These are phyloP conservation scores for Drosophila peninsularis DNA, from an alignment of 2,888 invertebrate species.

Conservation along the genomic window DNA sequence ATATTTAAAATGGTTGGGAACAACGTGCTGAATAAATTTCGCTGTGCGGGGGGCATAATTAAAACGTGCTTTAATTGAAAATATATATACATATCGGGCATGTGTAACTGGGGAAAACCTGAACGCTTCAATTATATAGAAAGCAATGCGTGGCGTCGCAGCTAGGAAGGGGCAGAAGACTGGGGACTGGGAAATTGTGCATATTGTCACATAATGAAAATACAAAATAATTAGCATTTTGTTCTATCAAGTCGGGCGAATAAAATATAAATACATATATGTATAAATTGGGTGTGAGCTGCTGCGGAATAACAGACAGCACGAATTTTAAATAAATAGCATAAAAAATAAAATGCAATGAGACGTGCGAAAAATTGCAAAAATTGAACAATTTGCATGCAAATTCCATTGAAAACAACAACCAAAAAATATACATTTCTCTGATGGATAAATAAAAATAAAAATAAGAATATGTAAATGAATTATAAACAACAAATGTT, in stretches of 20 bases:
- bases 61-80: slow-evolving; percentile 50
- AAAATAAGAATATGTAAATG: slow-evolving; percentile 46
- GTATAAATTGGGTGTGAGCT: slow-evolving; percentile 5
- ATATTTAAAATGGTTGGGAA: slow-evolving; percentile 43
- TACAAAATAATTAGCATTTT: slow-evolving; percentile 82
- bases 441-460: slow-evolving; percentile 5
- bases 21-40: slow-evolving; percentile 17
- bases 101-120: slow-evolving; percentile 4
- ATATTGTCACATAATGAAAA: slow-evolving; percentile 76
- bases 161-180: not conserved
- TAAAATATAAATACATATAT: slow-evolving; percentile 16
- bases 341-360: slow-evolving; percentile 54
- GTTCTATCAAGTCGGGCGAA: slow-evolving; percentile 66
- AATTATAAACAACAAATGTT: slow-evolving; percentile 40
- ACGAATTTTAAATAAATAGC: slow-evolving; percentile 54
- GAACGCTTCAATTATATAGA: slow-evolving; percentile 48
- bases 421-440: slow-evolving; percentile 13
- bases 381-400: slow-evolving; percentile 55
- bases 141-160: not conserved
- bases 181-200: slow-evolving; percentile 32
- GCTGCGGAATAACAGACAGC: slow-evolving; percentile 33
- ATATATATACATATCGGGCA: slow-evolving; percentile 11
- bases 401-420: slow-evolving; percentile 50
- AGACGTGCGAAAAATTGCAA: slow-evolving; percentile 59
- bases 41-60: slow-evolving; percentile 35